Conservation (phyloP, 2,797 vertebrate genomes). For the Phataginus tricuspis region DNA sequence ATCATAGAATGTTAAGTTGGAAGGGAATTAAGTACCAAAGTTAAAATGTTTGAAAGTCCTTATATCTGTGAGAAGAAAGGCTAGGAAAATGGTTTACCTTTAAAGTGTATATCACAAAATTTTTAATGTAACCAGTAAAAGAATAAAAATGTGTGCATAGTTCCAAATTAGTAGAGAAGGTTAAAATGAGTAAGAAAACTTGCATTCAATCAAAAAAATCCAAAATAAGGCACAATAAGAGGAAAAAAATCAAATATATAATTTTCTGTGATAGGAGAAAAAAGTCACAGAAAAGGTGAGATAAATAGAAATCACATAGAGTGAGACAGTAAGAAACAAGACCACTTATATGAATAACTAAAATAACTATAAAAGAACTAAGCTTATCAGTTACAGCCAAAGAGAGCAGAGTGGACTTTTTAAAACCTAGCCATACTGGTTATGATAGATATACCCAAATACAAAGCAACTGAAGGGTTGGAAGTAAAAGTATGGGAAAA, state of each 20-base stretch:
- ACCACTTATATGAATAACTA: conserved; percentile 24
- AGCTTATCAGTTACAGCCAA: conserved; percentile 32
- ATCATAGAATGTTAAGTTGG: neutral
- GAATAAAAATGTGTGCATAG: neutral
- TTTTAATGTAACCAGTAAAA: conserved; percentile 35
- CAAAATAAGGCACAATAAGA: neutral
- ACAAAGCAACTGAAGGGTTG: conserved; percentile 40
- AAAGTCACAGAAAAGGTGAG: neutral
- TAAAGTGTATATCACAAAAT: conserved; percentile 25
- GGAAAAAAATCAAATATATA: conserved; percentile 26
- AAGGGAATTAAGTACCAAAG: neutral
- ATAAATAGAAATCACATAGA: conserved; percentile 8
- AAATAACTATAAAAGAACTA: conserved; percentile 29
- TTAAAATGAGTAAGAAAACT: neutral
- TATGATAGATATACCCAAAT: conserved; percentile 7
- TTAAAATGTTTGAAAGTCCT: conserved; percentile 39
- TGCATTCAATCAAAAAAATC: conserved; percentile 36
- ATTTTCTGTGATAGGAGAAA: conserved; percentile 25
- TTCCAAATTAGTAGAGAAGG: conserved; percentile 34
- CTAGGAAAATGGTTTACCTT: conserved; percentile 48
- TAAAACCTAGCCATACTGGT: neutral
- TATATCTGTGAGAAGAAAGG: neutral
- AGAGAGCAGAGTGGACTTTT: neutral
- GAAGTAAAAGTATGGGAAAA: conserved; percentile 47
- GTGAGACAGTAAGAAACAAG: neutral